A percentile compares a stretch with the other conserved stretches of the same genome.
These are phyloP conservation scores for Athalia cordata DNA, from an alignment of 2,888 invertebrate species.

Conservation along the genomic window DNA sequence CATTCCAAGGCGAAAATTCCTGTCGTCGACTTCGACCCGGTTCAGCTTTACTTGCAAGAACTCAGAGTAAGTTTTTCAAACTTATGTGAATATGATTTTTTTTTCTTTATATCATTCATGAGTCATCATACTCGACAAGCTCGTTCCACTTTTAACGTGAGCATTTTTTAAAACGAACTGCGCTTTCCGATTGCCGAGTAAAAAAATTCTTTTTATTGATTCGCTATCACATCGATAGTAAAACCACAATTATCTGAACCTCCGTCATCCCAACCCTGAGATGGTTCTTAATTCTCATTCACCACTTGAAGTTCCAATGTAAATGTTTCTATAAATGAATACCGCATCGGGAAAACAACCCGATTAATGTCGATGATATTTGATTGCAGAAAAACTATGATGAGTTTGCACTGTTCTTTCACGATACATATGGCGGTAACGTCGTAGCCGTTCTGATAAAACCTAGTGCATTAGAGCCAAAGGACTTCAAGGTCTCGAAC, in stretches of 20 bases:
- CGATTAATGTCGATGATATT: conserved; percentile 37
- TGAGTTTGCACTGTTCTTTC: conserved; percentile 90
- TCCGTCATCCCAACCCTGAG: too few relatives aligned
- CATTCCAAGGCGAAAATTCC: conserved; percentile 77
- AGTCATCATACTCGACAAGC: background rate
- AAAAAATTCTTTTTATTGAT: too few relatives aligned
- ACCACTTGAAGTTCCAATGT: too few relatives aligned
- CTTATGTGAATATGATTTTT: conserved; percentile 15
- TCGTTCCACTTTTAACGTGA: too few relatives aligned
- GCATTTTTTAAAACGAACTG: too few relatives aligned
- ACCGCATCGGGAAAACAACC: too few relatives aligned
- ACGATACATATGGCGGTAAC: conserved; percentile 90
- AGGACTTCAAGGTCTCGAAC: conserved; percentile 84
- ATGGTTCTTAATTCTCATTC: too few relatives aligned
- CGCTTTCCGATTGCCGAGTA: too few relatives aligned
- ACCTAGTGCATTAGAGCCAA: conserved; percentile 78
- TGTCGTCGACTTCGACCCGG: conserved; percentile 85
- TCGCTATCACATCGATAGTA: too few relatives aligned
- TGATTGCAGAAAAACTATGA: conserved; percentile 80
- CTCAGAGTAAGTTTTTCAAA: conserved; percentile 78
- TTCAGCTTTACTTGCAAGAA: conserved; percentile 82
- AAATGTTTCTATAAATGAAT: too few relatives aligned
- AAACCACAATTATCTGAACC: too few relatives aligned
- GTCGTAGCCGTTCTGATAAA: conserved; percentile 91
- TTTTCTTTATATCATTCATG: background rate